These are phyloP conservation scores for Hydractinia echinata DNA, from an alignment of 30 jellyfish, hydroid and myxozoan species.

Conservation along the genomic window DNA sequence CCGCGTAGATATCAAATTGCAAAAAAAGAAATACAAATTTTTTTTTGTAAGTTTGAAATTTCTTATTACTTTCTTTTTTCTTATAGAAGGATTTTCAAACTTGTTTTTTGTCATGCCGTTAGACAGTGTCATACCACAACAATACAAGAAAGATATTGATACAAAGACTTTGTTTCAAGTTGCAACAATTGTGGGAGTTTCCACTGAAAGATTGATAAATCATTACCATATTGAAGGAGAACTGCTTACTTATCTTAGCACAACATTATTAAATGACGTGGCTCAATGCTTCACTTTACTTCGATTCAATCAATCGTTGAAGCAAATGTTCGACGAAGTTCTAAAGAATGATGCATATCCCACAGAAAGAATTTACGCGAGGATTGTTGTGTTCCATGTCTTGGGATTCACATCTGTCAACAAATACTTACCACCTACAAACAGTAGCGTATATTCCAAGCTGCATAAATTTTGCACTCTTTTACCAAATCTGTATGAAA, in stretches of 20 bases:
- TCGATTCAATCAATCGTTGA: neutral
- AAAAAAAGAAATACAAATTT: too few relatives aligned
- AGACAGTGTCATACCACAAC: too few relatives aligned
- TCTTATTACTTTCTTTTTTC: too few relatives aligned
- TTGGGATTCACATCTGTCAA: slow-evolving; percentile 5
- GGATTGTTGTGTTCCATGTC: neutral
- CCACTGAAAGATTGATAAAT: neutral
- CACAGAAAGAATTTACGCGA: neutral
- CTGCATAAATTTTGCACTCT: neutral
- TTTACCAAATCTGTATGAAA: neutral
- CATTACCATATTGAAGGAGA: neutral
- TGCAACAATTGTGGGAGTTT: neutral
- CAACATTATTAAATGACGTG: neutral
- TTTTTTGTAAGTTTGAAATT: too few relatives aligned
- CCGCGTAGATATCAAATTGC: too few relatives aligned
- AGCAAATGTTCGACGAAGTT: neutral
- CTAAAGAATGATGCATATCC: neutral
- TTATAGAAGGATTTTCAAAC: too few relatives aligned
- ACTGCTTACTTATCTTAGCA: neutral
- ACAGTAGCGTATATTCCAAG: neutral
- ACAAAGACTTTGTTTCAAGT: neutral
- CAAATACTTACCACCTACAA: neutral
- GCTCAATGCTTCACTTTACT: neutral
- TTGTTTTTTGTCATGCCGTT: too few relatives aligned
- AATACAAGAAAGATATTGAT: slow-evolving; percentile 2